Evolutionary conservation across 1,140 invertebrate genomes (phyloP).

Genomic region (Lasioglossum albipes): DNA sequence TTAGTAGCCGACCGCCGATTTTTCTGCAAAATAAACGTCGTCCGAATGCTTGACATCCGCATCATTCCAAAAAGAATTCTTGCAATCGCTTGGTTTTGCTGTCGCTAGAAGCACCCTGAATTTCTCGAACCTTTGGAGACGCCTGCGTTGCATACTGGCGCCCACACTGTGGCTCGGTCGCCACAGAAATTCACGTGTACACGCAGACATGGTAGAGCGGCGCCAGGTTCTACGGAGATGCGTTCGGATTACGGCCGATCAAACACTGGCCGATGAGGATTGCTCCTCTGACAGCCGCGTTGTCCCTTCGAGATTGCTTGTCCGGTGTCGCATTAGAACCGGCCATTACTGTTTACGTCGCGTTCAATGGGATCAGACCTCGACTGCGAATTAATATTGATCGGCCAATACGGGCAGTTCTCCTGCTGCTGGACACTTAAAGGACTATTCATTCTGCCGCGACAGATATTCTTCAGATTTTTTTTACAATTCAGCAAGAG

Average conservation of each 20-base stretch:
- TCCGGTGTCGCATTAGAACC: slow-evolving; percentile 3
- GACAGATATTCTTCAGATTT: no score
- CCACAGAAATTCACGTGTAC: slow-evolving; percentile 20
- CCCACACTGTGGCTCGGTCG: background rate
- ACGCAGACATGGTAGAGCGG: background rate
- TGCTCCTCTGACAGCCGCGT: background rate
- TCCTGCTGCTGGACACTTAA: no score
- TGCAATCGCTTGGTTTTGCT: no score
- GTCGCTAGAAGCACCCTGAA: slow-evolving; percentile 18
- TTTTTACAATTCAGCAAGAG: no score
- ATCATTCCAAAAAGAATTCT: no score
- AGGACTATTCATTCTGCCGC: no score
- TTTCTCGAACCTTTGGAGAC: slow-evolving; percentile 16
- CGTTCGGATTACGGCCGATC: slow-evolving; percentile 11
- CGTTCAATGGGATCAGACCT: background rate
- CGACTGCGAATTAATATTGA: slow-evolving; percentile 1
- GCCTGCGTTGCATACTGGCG: no score
- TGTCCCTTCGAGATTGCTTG: background rate
- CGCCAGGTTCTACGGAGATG: background rate
- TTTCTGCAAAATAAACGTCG: no score
- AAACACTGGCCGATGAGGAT: slow-evolving; percentile 27
- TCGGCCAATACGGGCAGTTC: background rate
- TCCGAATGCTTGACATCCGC: no score
- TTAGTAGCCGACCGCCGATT: no score
- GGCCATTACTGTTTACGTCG: background rate